Conservation (phyloP, 2,888 invertebrate species). For the Ashinkailepas kermadecensis region DNA sequence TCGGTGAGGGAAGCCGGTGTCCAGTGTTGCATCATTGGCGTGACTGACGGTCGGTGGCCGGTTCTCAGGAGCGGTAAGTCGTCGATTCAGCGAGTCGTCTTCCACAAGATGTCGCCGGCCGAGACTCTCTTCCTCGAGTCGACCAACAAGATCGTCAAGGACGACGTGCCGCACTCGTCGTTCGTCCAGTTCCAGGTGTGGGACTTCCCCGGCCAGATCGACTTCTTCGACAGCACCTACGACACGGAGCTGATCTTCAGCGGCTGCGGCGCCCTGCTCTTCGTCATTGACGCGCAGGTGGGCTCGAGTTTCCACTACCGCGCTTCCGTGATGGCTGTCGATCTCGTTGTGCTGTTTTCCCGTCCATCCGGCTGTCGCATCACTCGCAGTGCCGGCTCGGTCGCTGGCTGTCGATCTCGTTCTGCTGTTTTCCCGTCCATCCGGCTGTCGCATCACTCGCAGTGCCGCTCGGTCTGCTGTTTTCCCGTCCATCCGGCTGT, state of each 20-base stretch:
- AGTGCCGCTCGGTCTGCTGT: no score
- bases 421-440: no score
- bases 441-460: no score
- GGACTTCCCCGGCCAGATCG: constrained; percentile 99
- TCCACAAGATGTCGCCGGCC: constrained; percentile 99
- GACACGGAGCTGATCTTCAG: constrained; percentile 95
- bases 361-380: no score
- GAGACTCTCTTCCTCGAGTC: constrained; percentile 97
- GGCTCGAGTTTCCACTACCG: no score
- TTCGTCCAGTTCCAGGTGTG: constrained; percentile 99
- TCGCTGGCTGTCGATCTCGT: no score
- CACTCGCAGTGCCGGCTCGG: no score
- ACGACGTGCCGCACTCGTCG: constrained; percentile 92
- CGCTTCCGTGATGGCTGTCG: no score
- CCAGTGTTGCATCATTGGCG: no score
- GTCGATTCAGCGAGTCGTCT: constrained; percentile 99
- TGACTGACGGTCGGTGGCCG: neutral
- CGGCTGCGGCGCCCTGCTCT: constrained; percentile 93
- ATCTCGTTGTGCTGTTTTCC: no score
- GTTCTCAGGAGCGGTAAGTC: constrained; percentile 89
- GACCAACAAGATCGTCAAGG: constrained; percentile 96
- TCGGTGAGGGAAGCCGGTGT: no score
- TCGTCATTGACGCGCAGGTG: constrained; percentile 89
- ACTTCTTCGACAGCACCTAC: constrained; percentile 92
- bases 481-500: no score